phyloP scores from a whole-genome alignment of 1,140 invertebrate species.

The Cydia pomonella region DNA sequence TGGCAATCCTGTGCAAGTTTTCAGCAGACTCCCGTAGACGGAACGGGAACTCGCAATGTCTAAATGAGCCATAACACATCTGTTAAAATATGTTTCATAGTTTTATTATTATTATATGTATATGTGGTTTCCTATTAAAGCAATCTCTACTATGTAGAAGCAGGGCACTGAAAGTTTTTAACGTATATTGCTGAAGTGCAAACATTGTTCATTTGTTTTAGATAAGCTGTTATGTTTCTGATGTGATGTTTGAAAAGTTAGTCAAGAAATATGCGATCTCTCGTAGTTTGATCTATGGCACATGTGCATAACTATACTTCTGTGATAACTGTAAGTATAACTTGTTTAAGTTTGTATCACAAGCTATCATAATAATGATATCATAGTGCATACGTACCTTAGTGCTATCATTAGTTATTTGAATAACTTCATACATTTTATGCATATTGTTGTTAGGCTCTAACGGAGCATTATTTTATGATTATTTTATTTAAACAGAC shows the following conservation, averaged over 20 bases:
- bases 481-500: slow-evolving; percentile 38
- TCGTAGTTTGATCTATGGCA: not conserved
- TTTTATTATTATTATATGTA: no score
- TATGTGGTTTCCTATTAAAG: no score
- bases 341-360: slow-evolving; percentile 9
- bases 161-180: no score
- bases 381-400: slow-evolving; percentile 1
- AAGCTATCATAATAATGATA: slow-evolving; percentile 18
- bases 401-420: not conserved
- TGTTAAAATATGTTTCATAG: no score
- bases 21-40: no score
- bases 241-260: not conserved
- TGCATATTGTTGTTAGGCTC: slow-evolving; percentile 8
- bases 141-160: no score
- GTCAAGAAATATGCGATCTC: not conserved
- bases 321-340: slow-evolving; percentile 13
- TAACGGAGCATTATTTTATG: not conserved
- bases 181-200: no score
- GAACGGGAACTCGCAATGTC: no score
- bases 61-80: no score
- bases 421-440: not conserved
- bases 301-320: slow-evolving; percentile 13
- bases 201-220: no score
- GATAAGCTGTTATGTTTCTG: no score
- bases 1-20: no score